Conservation (phyloP, 2,888 invertebrate species). For the Dioctria linearis region DNA sequence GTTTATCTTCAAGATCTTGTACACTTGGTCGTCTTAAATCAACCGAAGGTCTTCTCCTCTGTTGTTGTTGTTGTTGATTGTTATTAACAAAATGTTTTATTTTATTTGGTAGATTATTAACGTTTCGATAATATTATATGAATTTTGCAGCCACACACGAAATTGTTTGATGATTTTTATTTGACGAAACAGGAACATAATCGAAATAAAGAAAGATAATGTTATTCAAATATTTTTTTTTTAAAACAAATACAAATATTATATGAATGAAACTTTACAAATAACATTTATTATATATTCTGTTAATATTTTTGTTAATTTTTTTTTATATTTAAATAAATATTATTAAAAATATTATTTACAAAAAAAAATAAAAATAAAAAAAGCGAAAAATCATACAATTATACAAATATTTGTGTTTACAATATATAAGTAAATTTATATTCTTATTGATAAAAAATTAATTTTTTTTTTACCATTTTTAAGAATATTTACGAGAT, state of each 20-base stretch:
- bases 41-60: conserved; percentile 89
- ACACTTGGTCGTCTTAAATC: conserved; percentile 92
- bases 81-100: not conserved
- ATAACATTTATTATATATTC: conserved; percentile 8
- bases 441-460: too few relatives aligned
- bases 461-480: too few relatives aligned
- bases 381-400: conserved; percentile 2
- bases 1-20: conserved; percentile 90
- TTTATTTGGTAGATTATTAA: not conserved
- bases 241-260: too few relatives aligned
- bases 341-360: conserved; percentile 12
- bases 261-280: not conserved
- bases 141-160: not conserved
- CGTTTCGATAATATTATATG: too few relatives aligned
- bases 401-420: conserved; percentile 29
- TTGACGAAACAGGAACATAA: conserved; percentile 16
- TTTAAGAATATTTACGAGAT: too few relatives aligned
- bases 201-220: not conserved
- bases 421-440: not conserved
- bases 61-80: conserved; percentile 60
- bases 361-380: conserved; percentile 37
- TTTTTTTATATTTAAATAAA: conserved; percentile 11
- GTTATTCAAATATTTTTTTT: too few relatives aligned
- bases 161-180: conserved; percentile 4
- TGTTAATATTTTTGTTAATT: not conserved